Percentiles rank a stretch among this genome's conserved stretches.
Evolutionary conservation across 2,113 vertebrate species (phyloP).

Genomic region (Leiothrix lutea): DNA sequence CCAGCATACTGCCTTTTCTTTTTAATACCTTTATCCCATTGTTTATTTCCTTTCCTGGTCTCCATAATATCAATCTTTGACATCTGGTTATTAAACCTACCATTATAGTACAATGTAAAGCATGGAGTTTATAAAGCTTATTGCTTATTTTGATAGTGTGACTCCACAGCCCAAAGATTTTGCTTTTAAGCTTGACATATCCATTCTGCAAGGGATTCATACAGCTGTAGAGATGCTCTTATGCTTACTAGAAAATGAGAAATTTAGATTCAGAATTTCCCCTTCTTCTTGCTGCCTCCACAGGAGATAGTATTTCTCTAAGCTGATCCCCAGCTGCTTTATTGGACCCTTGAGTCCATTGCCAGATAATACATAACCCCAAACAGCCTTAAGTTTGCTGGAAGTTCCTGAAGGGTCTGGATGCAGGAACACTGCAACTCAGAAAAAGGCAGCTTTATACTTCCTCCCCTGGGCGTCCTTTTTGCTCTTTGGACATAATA

Average conservation of each 20-base stretch:
- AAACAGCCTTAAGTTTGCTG: constrained; percentile 36
- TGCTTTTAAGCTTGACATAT: background rate
- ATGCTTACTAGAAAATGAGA: background rate
- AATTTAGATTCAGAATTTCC: background rate
- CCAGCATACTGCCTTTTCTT: background rate
- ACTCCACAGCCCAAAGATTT: background rate
- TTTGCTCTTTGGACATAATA: background rate
- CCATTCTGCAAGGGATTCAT: background rate
- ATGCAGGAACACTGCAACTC: background rate
- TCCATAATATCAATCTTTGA: background rate
- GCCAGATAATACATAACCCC: constrained; percentile 49
- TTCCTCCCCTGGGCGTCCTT: constrained; percentile 9
- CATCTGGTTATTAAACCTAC: background rate
- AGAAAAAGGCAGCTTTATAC: constrained; percentile 32
- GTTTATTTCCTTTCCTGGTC: background rate
- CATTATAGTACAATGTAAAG: background rate
- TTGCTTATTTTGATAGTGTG: background rate
- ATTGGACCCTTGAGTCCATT: background rate
- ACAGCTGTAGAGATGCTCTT: background rate
- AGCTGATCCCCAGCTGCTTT: constrained; percentile 33
- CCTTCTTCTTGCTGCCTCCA: background rate
- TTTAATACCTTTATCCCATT: background rate
- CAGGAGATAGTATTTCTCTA: constrained; percentile 35
- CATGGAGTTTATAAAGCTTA: background rate
- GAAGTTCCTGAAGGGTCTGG: constrained; percentile 22